A percentile compares a stretch with the other conserved stretches of the same genome.
Conservation (phyloP, 2,888 invertebrate species). For the Doris montereyensis region DNA sequence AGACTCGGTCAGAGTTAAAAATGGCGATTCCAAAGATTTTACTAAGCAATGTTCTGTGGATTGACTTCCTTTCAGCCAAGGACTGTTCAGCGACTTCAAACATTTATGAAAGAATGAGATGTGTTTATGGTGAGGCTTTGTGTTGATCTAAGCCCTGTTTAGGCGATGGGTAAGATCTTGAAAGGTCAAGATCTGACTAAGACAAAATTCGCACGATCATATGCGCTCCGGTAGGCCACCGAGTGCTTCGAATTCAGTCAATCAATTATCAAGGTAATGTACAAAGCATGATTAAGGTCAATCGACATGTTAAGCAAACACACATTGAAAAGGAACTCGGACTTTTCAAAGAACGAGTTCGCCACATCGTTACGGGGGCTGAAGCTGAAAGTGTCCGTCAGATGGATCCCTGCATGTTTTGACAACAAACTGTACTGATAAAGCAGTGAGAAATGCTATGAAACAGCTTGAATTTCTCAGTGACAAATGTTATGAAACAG, state of each 20-base stretch:
- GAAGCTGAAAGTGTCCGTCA: not conserved
- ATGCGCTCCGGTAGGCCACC: too few species aligned
- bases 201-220: not conserved
- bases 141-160: not conserved
- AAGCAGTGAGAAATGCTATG: too few species aligned
- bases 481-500: too few species aligned
- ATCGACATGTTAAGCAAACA: not conserved
- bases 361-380: not conserved
- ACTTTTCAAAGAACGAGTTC: slow-evolving; percentile 6
- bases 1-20: too few species aligned
- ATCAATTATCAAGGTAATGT: too few species aligned
- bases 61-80: not conserved
- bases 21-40: too few species aligned
- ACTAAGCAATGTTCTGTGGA: too few species aligned
- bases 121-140: slow-evolving; percentile 1
- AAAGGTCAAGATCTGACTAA: not conserved
- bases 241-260: too few species aligned
- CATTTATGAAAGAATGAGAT: not conserved
- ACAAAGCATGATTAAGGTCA: too few species aligned
- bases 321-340: not conserved
- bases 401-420: not conserved
- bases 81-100: not conserved
- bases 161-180: not conserved
- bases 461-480: too few species aligned
- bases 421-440: too few species aligned